Evolutionary conservation across 2,888 invertebrate species (phyloP).

Genomic region (Xestia sexstrigata): DNA sequence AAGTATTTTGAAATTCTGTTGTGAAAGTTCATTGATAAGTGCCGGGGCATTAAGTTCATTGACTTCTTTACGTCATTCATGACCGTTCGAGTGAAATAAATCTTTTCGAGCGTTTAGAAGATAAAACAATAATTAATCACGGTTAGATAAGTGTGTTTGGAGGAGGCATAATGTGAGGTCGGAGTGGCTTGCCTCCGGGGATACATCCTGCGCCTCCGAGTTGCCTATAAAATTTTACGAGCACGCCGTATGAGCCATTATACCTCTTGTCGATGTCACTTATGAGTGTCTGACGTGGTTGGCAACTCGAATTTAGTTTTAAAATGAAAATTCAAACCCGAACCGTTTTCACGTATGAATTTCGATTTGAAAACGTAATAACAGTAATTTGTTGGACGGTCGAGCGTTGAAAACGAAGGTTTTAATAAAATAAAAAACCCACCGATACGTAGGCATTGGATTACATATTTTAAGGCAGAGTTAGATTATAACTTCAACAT

Average conservation of each 20-base stretch:
- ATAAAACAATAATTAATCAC: constrained; percentile 87
- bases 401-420: neutral
- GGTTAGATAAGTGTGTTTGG: constrained; percentile 84
- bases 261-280: constrained; percentile 84
- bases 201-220: constrained; percentile 80
- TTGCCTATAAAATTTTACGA: constrained; percentile 88
- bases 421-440: constrained; percentile 27
- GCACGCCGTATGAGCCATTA: constrained; percentile 85
- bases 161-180: constrained; percentile 79
- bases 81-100: constrained; percentile 74
- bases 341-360: constrained; percentile 35
- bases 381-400: constrained; percentile 15
- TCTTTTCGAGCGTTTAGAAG: constrained; percentile 75
- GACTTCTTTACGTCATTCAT: constrained; percentile 67
- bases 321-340: constrained; percentile 60
- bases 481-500: constrained; percentile 17
- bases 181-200: constrained; percentile 77
- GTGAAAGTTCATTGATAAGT: constrained; percentile 47
- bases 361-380: constrained; percentile 40
- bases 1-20: constrained; percentile 44
- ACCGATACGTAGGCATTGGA: neutral
- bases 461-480: constrained; percentile 24
- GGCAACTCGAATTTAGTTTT: constrained; percentile 75
- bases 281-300: constrained; percentile 81
- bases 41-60: constrained; percentile 52